phyloP scores from a whole-genome alignment of 2,113 vertebrate genomes.

The Rhipidura dahli region DNA sequence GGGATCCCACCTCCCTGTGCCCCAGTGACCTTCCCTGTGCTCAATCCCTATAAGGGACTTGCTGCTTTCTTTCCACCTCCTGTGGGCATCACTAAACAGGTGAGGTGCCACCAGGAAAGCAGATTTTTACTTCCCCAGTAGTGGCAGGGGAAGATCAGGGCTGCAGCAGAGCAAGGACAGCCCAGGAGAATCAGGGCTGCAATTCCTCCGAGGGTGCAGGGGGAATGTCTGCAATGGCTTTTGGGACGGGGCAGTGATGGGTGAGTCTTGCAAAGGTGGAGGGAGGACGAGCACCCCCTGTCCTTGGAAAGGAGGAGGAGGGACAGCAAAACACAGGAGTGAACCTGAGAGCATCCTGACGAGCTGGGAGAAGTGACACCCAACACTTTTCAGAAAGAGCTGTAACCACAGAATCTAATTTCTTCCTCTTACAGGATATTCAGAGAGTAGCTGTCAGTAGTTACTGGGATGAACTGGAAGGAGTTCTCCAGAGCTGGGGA shows the following conservation, averaged over 20 bases:
- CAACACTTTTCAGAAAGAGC: accelerated
- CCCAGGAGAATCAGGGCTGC: not conserved
- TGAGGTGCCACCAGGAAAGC: not conserved
- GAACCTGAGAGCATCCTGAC: not conserved
- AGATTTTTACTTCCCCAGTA: not conserved
- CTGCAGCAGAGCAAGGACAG: not conserved
- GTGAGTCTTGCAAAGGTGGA: not conserved
- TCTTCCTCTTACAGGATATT: not conserved
- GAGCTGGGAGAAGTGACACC: not conserved
- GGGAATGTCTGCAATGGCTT: not conserved
- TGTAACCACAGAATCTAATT: not conserved
- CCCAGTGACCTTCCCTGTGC: not conserved
- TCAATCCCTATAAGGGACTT: not conserved
- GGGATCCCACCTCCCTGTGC: accelerated
- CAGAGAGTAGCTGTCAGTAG: not conserved
- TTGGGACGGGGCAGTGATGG: not conserved
- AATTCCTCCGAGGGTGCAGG: not conserved
- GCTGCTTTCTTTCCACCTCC: not conserved
- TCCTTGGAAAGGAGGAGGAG: not conserved
- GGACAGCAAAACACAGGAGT: not conserved
- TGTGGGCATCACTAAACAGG: not conserved
- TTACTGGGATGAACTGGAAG: not conserved
- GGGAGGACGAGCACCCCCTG: not conserved
- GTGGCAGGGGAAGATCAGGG: not conserved
- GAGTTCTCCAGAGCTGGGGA: not conserved